Percentiles rank a stretch among this genome's conserved stretches.
phyloP scores from a whole-genome alignment of 2,113 vertebrate species.

The Caloenas nicobarica region DNA sequence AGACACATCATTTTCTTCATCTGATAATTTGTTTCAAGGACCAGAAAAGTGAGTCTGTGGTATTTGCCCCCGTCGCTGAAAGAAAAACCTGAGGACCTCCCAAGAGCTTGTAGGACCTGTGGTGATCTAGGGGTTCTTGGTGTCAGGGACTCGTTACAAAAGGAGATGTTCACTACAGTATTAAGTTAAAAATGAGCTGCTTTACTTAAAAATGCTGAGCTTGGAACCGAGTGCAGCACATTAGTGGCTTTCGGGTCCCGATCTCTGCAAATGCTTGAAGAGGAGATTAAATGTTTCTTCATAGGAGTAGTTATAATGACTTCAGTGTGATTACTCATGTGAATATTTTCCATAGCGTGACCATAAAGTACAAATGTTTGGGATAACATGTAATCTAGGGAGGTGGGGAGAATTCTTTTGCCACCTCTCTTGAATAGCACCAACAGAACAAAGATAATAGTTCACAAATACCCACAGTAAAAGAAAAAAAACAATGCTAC shows the following conservation, averaged over 20 bases:
- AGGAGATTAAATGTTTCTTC: background rate
- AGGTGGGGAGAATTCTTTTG: background rate
- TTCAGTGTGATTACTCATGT: background rate
- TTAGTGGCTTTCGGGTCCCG: background rate
- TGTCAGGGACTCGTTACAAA: background rate
- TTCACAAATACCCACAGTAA: background rate
- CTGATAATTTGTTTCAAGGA: constrained; percentile 40
- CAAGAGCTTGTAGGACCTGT: background rate
- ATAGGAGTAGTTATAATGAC: background rate
- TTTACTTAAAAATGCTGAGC: background rate
- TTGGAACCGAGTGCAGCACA: background rate
- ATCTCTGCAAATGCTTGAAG: background rate
- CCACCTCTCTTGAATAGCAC: background rate
- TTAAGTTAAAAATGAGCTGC: background rate
- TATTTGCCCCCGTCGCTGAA: background rate
- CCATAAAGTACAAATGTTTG: background rate
- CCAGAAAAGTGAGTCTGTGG: constrained; percentile 40
- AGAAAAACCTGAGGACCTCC: constrained; percentile 18
- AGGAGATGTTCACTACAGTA: background rate
- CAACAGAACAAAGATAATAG: background rate
- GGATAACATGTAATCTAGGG: background rate
- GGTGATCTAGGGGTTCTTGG: background rate
- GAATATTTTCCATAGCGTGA: background rate
- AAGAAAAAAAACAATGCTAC: background rate
- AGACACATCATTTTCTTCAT: background rate